These are phyloP conservation scores for Lepilemur septentrionalis DNA, from an alignment of 2,797 vertebrate genomes.

Conservation along the genomic window DNA sequence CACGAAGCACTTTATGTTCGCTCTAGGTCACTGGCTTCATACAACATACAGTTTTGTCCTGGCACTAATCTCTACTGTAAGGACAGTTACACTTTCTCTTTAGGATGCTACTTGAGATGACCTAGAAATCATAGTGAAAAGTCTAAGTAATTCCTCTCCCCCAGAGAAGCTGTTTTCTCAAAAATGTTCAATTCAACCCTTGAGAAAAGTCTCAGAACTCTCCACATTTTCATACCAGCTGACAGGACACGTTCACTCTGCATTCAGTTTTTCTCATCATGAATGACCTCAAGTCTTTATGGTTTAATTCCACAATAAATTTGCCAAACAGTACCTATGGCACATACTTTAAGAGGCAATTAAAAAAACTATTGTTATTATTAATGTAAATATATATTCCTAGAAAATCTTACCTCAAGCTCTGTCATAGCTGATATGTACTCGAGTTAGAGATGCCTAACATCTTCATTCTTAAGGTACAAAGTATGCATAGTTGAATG, in stretches of 20 bases:
- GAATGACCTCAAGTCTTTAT: background rate
- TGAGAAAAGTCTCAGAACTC: background rate
- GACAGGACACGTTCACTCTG: background rate
- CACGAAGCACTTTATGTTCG: background rate
- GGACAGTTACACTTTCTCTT: background rate
- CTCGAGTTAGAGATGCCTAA: background rate
- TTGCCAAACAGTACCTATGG: background rate
- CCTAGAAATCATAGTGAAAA: background rate
- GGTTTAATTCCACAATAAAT: background rate
- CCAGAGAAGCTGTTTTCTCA: background rate
- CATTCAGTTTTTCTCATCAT: background rate
- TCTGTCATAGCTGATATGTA: background rate
- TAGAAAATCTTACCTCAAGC: background rate
- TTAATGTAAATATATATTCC: background rate
- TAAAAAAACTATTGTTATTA: background rate
- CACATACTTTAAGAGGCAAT: background rate
- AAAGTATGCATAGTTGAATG: background rate
- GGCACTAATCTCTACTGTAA: background rate
- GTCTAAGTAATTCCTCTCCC: background rate
- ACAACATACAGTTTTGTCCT: background rate
- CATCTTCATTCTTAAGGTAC: background rate
- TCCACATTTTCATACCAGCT: background rate
- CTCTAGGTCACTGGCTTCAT: background rate
- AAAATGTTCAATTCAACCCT: background rate
- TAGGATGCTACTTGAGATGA: background rate